Base-by-base conservation (phyloP, 2,888 invertebrate genomes). In the Quadroppia sp. region DNA sequence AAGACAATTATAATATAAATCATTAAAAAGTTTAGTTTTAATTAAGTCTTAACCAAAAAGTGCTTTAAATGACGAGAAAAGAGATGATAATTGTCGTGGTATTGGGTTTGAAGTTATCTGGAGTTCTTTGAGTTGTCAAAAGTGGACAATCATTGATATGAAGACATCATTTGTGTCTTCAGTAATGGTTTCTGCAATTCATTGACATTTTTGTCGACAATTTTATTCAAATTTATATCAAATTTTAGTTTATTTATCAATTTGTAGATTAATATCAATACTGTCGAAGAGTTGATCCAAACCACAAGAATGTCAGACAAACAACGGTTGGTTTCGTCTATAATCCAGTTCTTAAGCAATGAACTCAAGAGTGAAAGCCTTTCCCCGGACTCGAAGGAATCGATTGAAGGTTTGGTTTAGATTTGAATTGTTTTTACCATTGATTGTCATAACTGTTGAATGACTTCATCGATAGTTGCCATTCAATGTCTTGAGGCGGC, bases 401-500 rank as follows among this genome's bases (percentile, higher is more conserved):
- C 91, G 81, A 85, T 95, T 71, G 94, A 94, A 85, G 83, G 84
- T 83, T 77, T 75, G 72, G 2, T 6, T 53, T 25, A 25, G 15
- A 45, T 17, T 45, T 11, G n/a, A 45, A 7, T 11, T 36, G n/a
- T 15, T 6, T 45, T 56, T 23, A 36, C 6, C 45, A 70, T 6
- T 28, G n/a, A 13, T 17, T 25, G 4, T 56, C 53, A 25, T 74
- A 23, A 30, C 13, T 23, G n/a, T 40, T 42, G 45, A 17, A 15
- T 17, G 45, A 17, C 17, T 17, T 7, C 45, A 48, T 17, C 40
- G 76, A 40, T 74, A 78, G 97, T 98, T 75, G 94, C 94, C 50
- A 88, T 92, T 78, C 96, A 97, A 84, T 97, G 97, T 83, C 85
- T 96, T 78, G 94, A 96, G 83, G 90, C 91, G 69, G 92, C 94